Conservation (phyloP, 2,888 invertebrate genomes). For the Tanypteryx hageni region DNA sequence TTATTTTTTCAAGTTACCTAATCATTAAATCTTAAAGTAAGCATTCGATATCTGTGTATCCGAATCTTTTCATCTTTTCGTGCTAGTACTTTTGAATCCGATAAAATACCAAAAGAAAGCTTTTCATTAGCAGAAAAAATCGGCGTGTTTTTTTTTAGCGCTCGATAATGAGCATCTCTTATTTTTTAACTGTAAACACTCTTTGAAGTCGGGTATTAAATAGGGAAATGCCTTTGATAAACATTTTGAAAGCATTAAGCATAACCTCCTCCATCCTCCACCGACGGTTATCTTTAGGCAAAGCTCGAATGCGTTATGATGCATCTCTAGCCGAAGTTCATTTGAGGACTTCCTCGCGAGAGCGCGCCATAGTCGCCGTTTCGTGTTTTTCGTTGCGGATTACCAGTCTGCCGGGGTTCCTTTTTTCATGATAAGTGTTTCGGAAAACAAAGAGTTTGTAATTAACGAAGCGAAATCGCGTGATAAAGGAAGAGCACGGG, state of each 20-base stretch:
- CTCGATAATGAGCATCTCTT: not conserved
- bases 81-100: too few species aligned
- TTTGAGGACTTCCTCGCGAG: slow-evolving; percentile 12
- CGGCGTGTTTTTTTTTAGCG: not conserved
- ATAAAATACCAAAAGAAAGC: too few species aligned
- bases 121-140: not conserved
- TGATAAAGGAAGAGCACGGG: not conserved
- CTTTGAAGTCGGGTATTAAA: not conserved
- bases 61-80: too few species aligned
- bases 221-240: not conserved
- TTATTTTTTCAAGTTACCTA: too few species aligned
- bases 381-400: not conserved
- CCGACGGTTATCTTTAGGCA: not conserved
- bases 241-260: not conserved
- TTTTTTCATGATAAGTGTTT: not conserved
- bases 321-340: not conserved
- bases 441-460: not conserved
- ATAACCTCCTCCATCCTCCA: not conserved
- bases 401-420: not conserved
- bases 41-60: too few species aligned
- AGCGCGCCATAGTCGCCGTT: not conserved
- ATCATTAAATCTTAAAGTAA: too few species aligned
- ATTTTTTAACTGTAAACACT: not conserved
- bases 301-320: not conserved
- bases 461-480: slow-evolving; percentile 13